Base-by-base conservation (phyloP, 2,888 invertebrate species). In the Acheta domesticus region DNA sequence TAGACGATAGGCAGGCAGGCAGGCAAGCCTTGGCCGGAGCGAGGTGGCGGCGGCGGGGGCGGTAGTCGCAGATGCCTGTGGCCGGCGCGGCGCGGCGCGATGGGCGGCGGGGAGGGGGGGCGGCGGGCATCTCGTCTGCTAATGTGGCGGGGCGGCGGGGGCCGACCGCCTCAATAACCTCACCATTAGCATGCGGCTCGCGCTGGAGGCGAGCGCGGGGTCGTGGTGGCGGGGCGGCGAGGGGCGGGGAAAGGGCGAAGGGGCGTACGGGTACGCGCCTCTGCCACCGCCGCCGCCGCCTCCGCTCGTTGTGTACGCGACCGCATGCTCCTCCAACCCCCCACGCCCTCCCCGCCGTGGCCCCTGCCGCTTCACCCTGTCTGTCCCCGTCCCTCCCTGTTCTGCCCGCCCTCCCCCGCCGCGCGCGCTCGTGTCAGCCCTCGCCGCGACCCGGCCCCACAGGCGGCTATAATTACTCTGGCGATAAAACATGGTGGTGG, bases 141-240 rank as follows among this genome's bases (percentile, higher is more conserved):
- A 62, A 62, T 62, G 62, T 62, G 62, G 62, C 16, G 62, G 16
- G 62, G 14, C 62, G 62, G 62, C 62, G 62, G 62, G 62, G 5
- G 62, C 2, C 62, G 62, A 5, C 62, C 62, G 14, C 62, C 62
- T 62, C 62, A 62, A 62, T 62, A 62, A 62, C 62, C 62, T 62
- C 62, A 62, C 62, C 62, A 62, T 62, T 62, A 62, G 62, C 62
- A 62, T 62, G 62, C 62, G 62, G 62, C 62, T 62, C 62, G 62
- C 62, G 62, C n/a, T 14, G 62, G 16, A 62, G 62, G 16, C 16
- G 62, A 14, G 62, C 16, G 14, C 16, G 62, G 16, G 62, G 62
- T 2, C 62, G 62, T n/a, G 62, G 1, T 19, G 3, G 50, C 19
- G 14, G 50, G 50, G 12, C 3, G 50, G 50, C 50, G 50, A 50